These are phyloP conservation scores for Gymnodraco acuticeps DNA, from an alignment of 2,797 vertebrate species.

Conservation along the genomic window DNA sequence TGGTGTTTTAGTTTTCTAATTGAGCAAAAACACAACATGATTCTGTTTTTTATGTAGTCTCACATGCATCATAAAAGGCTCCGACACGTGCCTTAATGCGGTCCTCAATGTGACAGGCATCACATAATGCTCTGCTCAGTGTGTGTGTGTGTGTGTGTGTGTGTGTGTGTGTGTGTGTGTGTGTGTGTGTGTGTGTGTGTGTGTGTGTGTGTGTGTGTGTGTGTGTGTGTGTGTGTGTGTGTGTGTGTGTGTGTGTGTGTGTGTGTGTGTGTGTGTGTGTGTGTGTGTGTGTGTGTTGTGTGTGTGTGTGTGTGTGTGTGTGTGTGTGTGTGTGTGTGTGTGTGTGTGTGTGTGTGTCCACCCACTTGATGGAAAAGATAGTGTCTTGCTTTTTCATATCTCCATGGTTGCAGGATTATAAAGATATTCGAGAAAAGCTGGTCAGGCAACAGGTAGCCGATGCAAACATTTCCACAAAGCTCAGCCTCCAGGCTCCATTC, in stretches of 20 bases:
- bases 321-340: conserved; percentile 51
- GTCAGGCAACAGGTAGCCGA: conserved; percentile 73
- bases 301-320: conserved; percentile 5
- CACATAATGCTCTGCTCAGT: conserved; percentile 58
- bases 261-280: conserved; percentile 33
- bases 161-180: conserved; percentile 41
- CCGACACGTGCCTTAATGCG: conserved; percentile 52
- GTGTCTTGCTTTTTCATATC: conserved; percentile 72
- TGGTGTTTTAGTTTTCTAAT: conserved; percentile 25
- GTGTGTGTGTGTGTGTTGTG: conserved; percentile 43
- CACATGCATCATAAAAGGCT: conserved; percentile 47
- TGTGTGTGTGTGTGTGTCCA: conserved; percentile 30
- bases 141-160: conserved; percentile 33
- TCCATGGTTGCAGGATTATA: conserved; percentile 78
- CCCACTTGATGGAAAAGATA: conserved; percentile 68
- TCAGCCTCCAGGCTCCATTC: conserved; percentile 11
- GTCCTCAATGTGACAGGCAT: conserved; percentile 62
- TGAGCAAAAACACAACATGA: conserved; percentile 15
- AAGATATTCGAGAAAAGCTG: conserved; percentile 57
- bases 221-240: conserved; percentile 41
- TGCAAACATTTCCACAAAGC: conserved; percentile 53
- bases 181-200: conserved; percentile 7
- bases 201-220: conserved; percentile 33
- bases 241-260: conserved; percentile 7
- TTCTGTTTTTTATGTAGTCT: conserved; percentile 27